Evolutionary conservation across 2,113 vertebrate species (phyloP).

Genomic region (Pipa parva): DNA sequence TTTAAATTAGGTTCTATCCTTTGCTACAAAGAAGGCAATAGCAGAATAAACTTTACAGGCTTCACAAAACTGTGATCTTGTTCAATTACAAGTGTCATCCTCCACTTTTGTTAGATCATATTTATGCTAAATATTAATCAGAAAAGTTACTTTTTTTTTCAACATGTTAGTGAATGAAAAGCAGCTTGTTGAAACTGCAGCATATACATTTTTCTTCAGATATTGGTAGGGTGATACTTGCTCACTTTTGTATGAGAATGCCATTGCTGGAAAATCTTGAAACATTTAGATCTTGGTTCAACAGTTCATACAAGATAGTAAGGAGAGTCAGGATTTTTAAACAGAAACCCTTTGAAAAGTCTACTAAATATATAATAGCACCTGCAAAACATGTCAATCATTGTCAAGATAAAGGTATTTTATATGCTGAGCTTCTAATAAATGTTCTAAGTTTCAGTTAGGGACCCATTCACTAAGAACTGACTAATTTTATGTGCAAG

Average conservation of each 20-base stretch:
- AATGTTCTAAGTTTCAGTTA: constrained; percentile 58
- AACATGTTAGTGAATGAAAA: constrained; percentile 34
- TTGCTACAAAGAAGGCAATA: constrained; percentile 60
- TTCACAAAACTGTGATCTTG: constrained; percentile 49
- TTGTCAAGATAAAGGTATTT: constrained; percentile 67
- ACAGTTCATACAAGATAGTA: constrained; percentile 63
- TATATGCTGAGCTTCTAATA: constrained; percentile 63
- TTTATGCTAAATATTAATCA: constrained; percentile 59
- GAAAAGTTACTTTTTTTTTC: constrained; percentile 43
- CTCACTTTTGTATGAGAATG: constrained; percentile 58
- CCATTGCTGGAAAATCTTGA: constrained; percentile 70
- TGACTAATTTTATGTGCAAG: constrained; percentile 48
- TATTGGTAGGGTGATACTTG: constrained; percentile 56
- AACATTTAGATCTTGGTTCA: constrained; percentile 77
- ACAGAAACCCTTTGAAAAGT: constrained; percentile 55
- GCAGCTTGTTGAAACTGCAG: constrained; percentile 57
- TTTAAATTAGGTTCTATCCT: constrained; percentile 72
- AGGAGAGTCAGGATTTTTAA: constrained; percentile 62
- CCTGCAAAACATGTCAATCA: constrained; percentile 63
- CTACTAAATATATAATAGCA: constrained; percentile 74
- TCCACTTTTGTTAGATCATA: constrained; percentile 39
- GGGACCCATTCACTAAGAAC: constrained; percentile 53
- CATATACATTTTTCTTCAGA: constrained; percentile 58
- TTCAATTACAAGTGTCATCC: constrained; percentile 45
- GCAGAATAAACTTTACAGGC: constrained; percentile 60